phyloP scores from a whole-genome alignment of 2,797 vertebrate species.

The Trachurus trachurus region DNA sequence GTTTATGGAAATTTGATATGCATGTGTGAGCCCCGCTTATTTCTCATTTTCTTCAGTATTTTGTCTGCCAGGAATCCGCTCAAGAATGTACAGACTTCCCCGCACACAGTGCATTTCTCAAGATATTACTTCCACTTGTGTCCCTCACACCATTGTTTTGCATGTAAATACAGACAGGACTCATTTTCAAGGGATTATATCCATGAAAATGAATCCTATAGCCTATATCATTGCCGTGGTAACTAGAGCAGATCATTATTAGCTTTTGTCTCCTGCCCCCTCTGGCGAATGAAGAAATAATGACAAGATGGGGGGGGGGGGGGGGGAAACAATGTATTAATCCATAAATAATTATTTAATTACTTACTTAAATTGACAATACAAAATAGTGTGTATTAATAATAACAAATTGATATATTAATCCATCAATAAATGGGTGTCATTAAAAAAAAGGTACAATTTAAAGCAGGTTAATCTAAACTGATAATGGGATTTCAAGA shows the following conservation, averaged over 20 bases:
- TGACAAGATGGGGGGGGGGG: neutral
- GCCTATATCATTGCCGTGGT: neutral
- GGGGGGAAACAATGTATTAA: neutral
- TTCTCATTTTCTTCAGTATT: slow-evolving; percentile 66
- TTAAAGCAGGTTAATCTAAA: too few relatives aligned
- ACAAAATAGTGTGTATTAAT: neutral
- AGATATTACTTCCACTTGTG: slow-evolving; percentile 9
- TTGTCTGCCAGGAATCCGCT: slow-evolving; percentile 58
- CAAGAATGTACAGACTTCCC: slow-evolving; percentile 57
- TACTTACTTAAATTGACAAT: neutral
- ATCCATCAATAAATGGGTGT: neutral
- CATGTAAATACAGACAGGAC: neutral
- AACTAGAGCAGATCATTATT: slow-evolving; percentile 3
- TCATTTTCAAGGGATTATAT: neutral
- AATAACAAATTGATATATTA: neutral
- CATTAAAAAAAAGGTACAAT: neutral
- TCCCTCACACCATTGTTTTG: slow-evolving; percentile 30
- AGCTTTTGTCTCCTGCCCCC: neutral
- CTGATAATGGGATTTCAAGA: too few relatives aligned
- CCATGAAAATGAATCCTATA: neutral
- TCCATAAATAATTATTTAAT: neutral
- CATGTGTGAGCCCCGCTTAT: slow-evolving; percentile 48
- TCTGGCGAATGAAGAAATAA: neutral
- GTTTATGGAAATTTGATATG: slow-evolving; percentile 84
- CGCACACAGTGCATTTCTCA: slow-evolving; percentile 31